Conservation (phyloP, 2,113 vertebrate species). For the Sturnus vulgaris region DNA sequence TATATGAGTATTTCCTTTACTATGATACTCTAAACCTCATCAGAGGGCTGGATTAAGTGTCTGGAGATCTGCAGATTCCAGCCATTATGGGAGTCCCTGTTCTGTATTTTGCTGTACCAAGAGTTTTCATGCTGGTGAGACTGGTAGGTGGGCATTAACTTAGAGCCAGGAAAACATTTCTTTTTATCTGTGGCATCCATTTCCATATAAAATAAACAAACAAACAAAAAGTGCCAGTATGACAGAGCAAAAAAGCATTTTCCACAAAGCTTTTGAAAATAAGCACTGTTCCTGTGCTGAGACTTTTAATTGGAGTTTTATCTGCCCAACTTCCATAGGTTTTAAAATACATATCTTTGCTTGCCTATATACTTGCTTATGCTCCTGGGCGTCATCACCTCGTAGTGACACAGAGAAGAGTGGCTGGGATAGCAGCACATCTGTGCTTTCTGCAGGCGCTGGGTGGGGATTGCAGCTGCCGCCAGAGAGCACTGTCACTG, state of each 20-base stretch:
- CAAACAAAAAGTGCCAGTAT: background rate
- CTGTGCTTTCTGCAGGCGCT: background rate
- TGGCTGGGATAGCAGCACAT: fast-evolving
- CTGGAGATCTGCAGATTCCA: background rate
- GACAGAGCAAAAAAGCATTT: background rate
- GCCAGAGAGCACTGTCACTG: conserved; percentile 22
- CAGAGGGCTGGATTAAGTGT: background rate
- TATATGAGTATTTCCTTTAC: background rate
- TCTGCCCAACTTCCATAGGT: background rate
- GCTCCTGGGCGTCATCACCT: background rate
- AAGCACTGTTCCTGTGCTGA: background rate
- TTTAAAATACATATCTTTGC: background rate
- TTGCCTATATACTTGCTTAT: background rate
- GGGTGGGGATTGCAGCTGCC: background rate
- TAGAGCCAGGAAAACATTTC: background rate
- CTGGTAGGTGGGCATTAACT: background rate
- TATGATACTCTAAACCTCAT: background rate
- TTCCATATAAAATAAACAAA: background rate
- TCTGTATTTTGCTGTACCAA: background rate
- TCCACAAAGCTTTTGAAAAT: background rate
- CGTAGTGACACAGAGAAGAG: background rate
- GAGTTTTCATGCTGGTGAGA: background rate
- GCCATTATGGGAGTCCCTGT: background rate
- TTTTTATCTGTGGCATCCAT: background rate
- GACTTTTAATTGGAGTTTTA: background rate